Base-by-base conservation (phyloP, 2,888 invertebrate genomes). In the Ypsolopha scabrella region DNA sequence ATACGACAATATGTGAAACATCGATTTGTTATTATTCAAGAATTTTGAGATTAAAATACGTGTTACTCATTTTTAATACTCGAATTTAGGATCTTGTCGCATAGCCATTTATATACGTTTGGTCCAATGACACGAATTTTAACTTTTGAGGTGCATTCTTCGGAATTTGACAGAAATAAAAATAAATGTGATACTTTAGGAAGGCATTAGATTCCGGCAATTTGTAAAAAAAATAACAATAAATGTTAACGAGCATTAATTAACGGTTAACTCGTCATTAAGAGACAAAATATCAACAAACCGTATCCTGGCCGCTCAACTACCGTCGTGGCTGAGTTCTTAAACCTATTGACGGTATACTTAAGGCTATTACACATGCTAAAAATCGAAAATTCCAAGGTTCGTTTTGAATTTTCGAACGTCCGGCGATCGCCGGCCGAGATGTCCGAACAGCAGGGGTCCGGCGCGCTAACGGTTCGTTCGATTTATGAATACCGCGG, bases 401-500 rank as follows among this genome's bases (percentile, higher is more conserved):
- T 46, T 34, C 14, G 47, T 47, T 64, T 58, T 61, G 54, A 57
- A 63, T 60, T 65, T 63, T 63, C 58, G 60, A 58, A 61, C 64
- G 63, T 43, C 43, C 47, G 37, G 54, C 62, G 65, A 69, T 67
- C 61, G 63, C 57, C 58, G 57, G 55, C 62, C 57, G 60, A 66
- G 67, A 70, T 72, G 70, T 64, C 57, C 59, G 57, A 70, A 60
- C 74, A 59, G 61, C 70, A 65, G 75, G 75, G 70, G 68, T 65
- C 67, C 61, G 39, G 33, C 11, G 41, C 56, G 49, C 54, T 79
- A 80, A 77, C 76, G 75, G 77, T 68, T 55, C 61, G 48, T 59
- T 67, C 53, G 66, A 75, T 79, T 80, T 79, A 80, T 77, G 77
- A 75, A 43, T 34, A 39, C 48, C 64, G 68, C 57, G 55, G 62